A percentile compares a stretch with the other conserved stretches of the same genome.
Evolutionary conservation across 2,113 vertebrate species (phyloP).

Genomic region (Hippocampus zosterae): DNA sequence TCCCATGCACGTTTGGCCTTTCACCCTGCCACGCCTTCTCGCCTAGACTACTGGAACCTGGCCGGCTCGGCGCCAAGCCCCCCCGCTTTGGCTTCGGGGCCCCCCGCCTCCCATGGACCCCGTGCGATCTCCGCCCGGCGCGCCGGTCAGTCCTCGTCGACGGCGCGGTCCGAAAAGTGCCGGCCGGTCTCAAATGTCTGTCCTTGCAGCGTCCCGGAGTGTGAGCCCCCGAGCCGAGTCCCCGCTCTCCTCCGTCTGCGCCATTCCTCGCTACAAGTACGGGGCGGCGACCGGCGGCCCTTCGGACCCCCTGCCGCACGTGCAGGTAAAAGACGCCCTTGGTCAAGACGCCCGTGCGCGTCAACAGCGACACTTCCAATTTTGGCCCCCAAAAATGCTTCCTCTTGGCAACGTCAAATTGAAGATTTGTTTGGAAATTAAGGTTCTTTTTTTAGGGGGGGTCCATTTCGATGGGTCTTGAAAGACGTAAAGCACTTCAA

Average conservation of each 20-base stretch:
- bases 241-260: constrained; percentile 78
- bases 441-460: too few relatives aligned
- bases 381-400: too few relatives aligned
- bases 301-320: constrained; percentile 87
- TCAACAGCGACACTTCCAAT: too few relatives aligned
- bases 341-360: too few relatives aligned
- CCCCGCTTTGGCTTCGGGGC: constrained; percentile 79
- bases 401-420: too few relatives aligned
- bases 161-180: neutral
- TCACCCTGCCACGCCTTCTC: neutral
- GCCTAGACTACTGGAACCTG: constrained; percentile 91
- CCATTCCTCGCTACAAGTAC: constrained; percentile 91
- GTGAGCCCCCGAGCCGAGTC: constrained; percentile 86
- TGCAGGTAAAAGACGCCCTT: constrained; percentile 77
- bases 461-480: too few relatives aligned
- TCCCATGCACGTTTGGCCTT: neutral
- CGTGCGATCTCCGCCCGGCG: constrained; percentile 90
- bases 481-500: too few relatives aligned
- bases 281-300: constrained; percentile 89
- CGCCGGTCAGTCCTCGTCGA: constrained; percentile 78
- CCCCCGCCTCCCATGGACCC: constrained; percentile 86
- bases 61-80: constrained; percentile 86
- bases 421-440: too few relatives aligned
- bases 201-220: constrained; percentile 70
- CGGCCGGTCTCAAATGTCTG: neutral